A percentile compares a stretch with the other conserved stretches of the same genome.
Conservation (phyloP, 2,113 vertebrate genomes). For the Rissa tridactyla region DNA sequence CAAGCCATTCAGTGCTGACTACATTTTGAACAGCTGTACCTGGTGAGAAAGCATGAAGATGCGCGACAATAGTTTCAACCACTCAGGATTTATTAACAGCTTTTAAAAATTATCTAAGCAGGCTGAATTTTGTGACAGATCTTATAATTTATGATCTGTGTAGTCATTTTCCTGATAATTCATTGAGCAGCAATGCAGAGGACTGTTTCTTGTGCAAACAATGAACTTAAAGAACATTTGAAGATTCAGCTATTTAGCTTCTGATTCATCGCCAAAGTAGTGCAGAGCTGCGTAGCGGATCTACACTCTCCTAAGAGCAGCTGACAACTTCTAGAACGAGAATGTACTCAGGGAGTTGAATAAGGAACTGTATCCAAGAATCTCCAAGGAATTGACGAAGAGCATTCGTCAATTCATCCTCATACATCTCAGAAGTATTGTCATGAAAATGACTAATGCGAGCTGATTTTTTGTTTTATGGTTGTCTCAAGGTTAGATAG, state of each 20-base stretch:
- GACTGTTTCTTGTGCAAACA: not conserved
- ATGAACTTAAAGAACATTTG: not conserved
- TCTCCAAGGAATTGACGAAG: not conserved
- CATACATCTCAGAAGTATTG: not conserved
- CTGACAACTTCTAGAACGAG: not conserved
- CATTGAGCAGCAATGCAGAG: not conserved
- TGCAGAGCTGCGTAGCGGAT: not conserved
- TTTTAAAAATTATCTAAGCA: not conserved
- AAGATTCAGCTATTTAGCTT: not conserved
- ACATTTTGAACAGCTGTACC: not conserved
- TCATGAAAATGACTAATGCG: not conserved
- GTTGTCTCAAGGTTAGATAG: not conserved
- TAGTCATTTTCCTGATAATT: not conserved
- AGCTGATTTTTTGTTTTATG: not conserved
- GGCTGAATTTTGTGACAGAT: not conserved
- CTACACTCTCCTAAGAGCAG: not conserved
- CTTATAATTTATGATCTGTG: not conserved
- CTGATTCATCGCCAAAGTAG: not conserved
- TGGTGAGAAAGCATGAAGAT: not conserved
- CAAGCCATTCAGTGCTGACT: not conserved
- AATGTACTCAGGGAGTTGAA: not conserved
- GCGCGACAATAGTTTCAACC: not conserved
- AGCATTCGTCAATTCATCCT: not conserved
- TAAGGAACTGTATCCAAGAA: not conserved
- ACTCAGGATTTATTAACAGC: not conserved